Conservation (phyloP, 2,888 invertebrate species). For the Rhingia rostrata region DNA sequence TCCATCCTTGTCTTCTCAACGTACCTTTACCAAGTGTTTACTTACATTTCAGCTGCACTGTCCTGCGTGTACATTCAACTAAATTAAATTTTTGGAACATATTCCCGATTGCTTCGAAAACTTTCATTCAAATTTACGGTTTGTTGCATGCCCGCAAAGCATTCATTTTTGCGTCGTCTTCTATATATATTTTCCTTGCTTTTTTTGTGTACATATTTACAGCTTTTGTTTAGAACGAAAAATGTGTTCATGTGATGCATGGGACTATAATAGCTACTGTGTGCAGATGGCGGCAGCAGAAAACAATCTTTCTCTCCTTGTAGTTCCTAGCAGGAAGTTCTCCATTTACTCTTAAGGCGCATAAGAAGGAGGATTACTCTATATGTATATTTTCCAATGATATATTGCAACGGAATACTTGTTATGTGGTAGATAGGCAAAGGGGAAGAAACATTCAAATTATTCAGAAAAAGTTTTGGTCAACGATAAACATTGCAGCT, state of each 20-base stretch:
- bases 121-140: conserved; percentile 68
- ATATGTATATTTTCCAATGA: conserved; percentile 32
- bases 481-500: conserved; percentile 35
- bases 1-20: background rate
- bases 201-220: conserved; percentile 18
- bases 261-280: conserved; percentile 6
- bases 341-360: conserved; percentile 30
- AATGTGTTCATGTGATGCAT: conserved; percentile 35
- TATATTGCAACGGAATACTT: conserved; percentile 40
- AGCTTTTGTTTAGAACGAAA: conserved; percentile 30
- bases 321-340: background rate
- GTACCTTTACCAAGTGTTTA: background rate
- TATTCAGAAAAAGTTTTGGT: conserved; percentile 51
- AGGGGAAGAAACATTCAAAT: conserved; percentile 22
- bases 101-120: conserved; percentile 67
- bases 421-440: background rate
- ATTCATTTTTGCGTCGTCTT: conserved; percentile 11
- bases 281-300: background rate
- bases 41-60: conserved; percentile 20
- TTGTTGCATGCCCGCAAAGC: conserved; percentile 59
- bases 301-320: conserved; percentile 6
- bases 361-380: conserved; percentile 50
- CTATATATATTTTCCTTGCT: background rate
- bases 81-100: conserved; percentile 65
- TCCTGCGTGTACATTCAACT: conserved; percentile 35